These are phyloP conservation scores for Bombus polaris DNA, from an alignment of 1,140 invertebrate genomes.

Conservation along the genomic window DNA sequence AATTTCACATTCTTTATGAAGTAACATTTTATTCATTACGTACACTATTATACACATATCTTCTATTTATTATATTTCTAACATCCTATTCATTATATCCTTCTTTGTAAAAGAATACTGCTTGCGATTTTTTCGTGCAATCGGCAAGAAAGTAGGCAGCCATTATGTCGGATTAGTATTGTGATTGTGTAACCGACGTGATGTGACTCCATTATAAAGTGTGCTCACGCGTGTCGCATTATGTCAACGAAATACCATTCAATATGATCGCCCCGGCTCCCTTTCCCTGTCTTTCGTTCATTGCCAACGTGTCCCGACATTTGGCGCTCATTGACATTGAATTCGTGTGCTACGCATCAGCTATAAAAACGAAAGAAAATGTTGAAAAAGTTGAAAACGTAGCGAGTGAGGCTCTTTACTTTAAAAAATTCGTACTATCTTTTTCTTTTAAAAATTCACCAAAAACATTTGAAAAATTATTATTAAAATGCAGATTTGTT, in stretches of 20 bases:
- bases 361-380: slow-evolving; percentile 5
- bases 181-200: slow-evolving; percentile 82
- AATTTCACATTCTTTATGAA: too few relatives aligned
- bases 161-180: slow-evolving; percentile 82
- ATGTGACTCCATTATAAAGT: slow-evolving; percentile 81
- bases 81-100: background rate
- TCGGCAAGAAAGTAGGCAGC: slow-evolving; percentile 72
- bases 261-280: slow-evolving; percentile 50
- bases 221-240: slow-evolving; percentile 68
- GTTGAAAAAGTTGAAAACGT: slow-evolving; percentile 3
- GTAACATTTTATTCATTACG: background rate
- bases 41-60: too few relatives aligned
- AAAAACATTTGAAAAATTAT: too few relatives aligned
- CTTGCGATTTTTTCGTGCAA: slow-evolving; percentile 56
- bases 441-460: background rate
- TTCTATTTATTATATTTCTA: background rate
- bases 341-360: background rate
- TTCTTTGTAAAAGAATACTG: background rate
- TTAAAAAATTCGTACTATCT: too few relatives aligned
- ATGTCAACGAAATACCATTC: slow-evolving; percentile 69
- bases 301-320: slow-evolving; percentile 60
- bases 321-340: slow-evolving; percentile 55
- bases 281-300: slow-evolving; percentile 37
- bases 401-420: background rate
- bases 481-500: too few relatives aligned